phyloP scores from a whole-genome alignment of 2,113 vertebrate genomes.

The Aldabrachelys gigantea region DNA sequence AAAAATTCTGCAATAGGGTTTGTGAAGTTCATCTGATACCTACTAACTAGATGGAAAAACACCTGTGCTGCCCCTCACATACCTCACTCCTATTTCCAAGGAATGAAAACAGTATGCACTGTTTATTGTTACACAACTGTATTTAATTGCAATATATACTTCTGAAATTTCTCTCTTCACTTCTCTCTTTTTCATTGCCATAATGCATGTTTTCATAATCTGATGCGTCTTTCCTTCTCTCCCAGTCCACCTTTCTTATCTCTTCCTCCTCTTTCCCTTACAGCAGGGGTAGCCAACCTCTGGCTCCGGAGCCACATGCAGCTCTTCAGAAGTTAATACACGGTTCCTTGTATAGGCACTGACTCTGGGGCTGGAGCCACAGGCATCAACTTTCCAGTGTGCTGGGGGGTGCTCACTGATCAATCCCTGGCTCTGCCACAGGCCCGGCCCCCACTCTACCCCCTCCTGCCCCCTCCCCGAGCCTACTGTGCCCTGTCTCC shows the following conservation, averaged over 20 bases:
- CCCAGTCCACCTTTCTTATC: rapidly evolving
- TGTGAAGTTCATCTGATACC: not conserved
- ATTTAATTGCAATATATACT: slow-evolving; percentile 45
- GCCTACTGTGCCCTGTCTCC: too few species aligned
- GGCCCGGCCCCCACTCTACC: too few species aligned
- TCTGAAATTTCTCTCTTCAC: not conserved
- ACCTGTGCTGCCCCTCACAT: not conserved
- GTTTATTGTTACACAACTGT: not conserved
- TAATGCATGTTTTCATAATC: not conserved
- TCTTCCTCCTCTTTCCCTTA: not conserved
- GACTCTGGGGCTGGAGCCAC: too few species aligned
- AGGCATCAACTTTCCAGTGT: too few species aligned
- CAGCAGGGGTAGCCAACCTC: too few species aligned
- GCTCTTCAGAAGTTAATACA: too few species aligned
- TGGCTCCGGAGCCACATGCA: too few species aligned
- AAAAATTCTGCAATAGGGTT: not conserved
- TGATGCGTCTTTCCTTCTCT: not conserved
- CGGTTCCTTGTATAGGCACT: too few species aligned
- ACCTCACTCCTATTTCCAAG: slow-evolving; percentile 49
- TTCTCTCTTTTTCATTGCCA: not conserved
- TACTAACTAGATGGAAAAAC: too few species aligned
- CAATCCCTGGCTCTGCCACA: too few species aligned
- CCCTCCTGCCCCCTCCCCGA: too few species aligned
- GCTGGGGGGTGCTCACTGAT: too few species aligned
- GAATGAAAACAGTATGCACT: slow-evolving; percentile 37